Base-by-base conservation (phyloP, 2,888 invertebrate species). In the Meiosimyza decipiens region DNA sequence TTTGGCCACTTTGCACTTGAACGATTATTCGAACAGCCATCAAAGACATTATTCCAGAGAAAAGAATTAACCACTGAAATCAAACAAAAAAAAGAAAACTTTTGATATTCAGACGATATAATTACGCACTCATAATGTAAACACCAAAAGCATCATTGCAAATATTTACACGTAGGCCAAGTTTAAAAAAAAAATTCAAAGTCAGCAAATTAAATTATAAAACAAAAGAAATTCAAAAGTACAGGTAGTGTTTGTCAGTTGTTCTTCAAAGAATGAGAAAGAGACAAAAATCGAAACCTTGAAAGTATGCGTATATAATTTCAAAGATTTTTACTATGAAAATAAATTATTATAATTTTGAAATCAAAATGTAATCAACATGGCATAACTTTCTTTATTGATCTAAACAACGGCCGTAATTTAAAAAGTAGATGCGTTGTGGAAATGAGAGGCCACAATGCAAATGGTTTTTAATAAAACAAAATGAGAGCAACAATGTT, bases 81-180 rank as follows among this genome's bases (percentile, higher is more conserved):
- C 6, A 40, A 40, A 3, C 6, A 40, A 40, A 40, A 9, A 40
- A 40, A 40, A 40, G 6, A 40, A 40, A 40, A 40, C 40, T 40
- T 9, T 40, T 40, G 40, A 40, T 40, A 40, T 40, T 40, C 40
- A 40, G 40, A 40, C 6, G 40, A 40, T 40, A 9, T 40, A 40
- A 40, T 40, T 40, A 40, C 40, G 40, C 40, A 40, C 40, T 40
- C 9, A 40, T 9, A 40, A 40, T 9, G 9, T 40, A 40, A 40
- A 40, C 40, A 40, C 6, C 40, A 40, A 28, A 28, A 3, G 9
- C 9, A 40, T 40, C 40, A 40, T 9, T 40, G 40, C 40, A 62
- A 47, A 63, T 47, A 40, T 63, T 63, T 16, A n/a, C 63, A 63
- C 63, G 63, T 63, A 63, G 63, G 63, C 49, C 49, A 63, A 63